Conservation (phyloP, 2,113 vertebrate genomes). For the Columbina picui region DNA sequence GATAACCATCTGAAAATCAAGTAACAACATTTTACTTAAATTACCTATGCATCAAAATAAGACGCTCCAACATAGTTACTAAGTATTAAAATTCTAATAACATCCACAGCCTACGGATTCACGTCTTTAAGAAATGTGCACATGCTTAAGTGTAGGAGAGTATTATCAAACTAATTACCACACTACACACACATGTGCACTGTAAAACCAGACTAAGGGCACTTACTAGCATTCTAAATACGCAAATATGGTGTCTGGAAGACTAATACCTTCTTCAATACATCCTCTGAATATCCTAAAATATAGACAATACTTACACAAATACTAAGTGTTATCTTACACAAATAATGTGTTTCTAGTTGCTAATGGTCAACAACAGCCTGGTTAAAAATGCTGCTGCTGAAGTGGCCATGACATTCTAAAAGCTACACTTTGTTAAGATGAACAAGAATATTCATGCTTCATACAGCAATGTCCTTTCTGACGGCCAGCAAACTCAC, state of each 20-base stretch:
- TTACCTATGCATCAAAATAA: background rate
- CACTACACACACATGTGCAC: fast-evolving
- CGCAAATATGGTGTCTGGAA: background rate
- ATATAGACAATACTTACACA: background rate
- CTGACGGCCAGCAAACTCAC: background rate
- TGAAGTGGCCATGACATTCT: background rate
- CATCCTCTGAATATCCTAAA: background rate
- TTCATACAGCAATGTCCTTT: background rate
- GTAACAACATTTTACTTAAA: constrained; percentile 2
- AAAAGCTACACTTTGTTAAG: background rate
- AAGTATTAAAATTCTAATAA: background rate
- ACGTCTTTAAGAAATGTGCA: background rate
- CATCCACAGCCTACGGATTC: background rate
- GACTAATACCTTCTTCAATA: background rate
- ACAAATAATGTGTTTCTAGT: background rate
- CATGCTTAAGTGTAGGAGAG: background rate
- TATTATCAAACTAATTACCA: background rate
- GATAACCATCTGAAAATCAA: constrained; percentile 86
- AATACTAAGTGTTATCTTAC: background rate
- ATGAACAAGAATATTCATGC: background rate
- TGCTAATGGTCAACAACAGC: background rate
- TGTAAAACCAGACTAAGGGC: background rate
- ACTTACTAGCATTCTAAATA: background rate
- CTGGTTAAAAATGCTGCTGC: background rate
- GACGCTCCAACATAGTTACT: background rate